phyloP scores from a whole-genome alignment of 2,888 invertebrate species.

The Cylindroiulus punctatus region DNA sequence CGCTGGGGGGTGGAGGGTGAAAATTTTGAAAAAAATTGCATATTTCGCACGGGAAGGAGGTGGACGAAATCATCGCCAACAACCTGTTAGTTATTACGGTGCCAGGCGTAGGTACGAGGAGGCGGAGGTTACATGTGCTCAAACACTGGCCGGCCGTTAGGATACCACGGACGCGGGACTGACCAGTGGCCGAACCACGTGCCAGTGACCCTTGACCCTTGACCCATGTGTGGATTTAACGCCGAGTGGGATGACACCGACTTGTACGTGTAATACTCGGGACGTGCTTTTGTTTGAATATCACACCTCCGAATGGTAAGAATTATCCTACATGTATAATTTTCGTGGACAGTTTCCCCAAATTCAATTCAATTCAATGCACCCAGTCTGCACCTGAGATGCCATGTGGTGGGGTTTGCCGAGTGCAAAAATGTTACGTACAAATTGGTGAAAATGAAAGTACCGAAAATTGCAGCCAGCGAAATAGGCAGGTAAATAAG shows the following conservation, averaged over 20 bases:
- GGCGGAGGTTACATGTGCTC: background rate
- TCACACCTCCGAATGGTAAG: background rate
- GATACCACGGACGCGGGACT: background rate
- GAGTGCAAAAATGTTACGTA: too few relatives aligned
- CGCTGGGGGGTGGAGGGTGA: background rate
- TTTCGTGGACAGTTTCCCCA: too few relatives aligned
- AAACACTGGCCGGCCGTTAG: background rate
- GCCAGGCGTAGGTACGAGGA: background rate
- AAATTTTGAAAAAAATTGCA: background rate
- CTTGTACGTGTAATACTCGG: too few relatives aligned
- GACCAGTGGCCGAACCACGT: slow-evolving; percentile 7
- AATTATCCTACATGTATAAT: too few relatives aligned
- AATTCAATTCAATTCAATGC: too few relatives aligned
- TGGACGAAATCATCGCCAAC: slow-evolving; percentile 5
- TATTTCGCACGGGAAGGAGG: slow-evolving; percentile 10
- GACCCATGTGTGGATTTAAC: background rate
- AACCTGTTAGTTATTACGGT: slow-evolving; percentile 27
- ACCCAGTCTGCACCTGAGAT: too few relatives aligned
- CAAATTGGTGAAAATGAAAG: too few relatives aligned
- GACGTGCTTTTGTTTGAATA: too few relatives aligned
- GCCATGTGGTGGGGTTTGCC: too few relatives aligned
- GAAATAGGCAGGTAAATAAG: too few relatives aligned
- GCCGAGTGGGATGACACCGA: background rate
- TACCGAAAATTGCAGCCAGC: too few relatives aligned
- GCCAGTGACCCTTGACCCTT: background rate